Percentiles rank a stretch among this genome's conserved stretches.
Conservation (phyloP, 2,113 vertebrate genomes). For the Hyaena hyaena region DNA sequence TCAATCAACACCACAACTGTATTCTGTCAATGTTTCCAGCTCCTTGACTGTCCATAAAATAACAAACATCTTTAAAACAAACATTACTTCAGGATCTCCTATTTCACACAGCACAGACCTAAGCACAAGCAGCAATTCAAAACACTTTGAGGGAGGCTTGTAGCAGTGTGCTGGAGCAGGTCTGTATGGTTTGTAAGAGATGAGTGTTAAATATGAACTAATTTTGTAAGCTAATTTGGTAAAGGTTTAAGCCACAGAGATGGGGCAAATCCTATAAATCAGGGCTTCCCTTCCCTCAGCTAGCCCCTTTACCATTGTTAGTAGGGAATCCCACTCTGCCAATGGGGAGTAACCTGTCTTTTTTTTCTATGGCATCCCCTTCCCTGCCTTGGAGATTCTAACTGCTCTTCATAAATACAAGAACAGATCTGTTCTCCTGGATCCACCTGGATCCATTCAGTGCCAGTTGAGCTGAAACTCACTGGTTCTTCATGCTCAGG, state of each 20-base stretch:
- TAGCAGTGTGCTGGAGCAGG: neutral
- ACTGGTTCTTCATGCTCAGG: neutral
- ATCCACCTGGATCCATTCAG: neutral
- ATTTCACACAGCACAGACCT: neutral
- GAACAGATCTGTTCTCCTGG: neutral
- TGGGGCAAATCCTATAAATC: neutral
- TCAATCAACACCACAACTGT: neutral
- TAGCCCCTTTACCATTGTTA: neutral
- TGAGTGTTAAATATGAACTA: neutral
- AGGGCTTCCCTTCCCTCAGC: neutral
- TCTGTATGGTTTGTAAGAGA: neutral
- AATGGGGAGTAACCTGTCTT: neutral
- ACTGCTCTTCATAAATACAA: slow-evolving; percentile 24
- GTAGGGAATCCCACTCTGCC: neutral
- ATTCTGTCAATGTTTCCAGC: neutral
- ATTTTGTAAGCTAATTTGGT: neutral
- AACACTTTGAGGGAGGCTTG: neutral
- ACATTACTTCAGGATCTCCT: neutral
- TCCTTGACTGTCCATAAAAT: neutral
- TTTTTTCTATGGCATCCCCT: neutral
- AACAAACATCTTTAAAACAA: slow-evolving; percentile 20
- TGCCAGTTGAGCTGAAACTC: neutral
- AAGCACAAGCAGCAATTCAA: slow-evolving; percentile 29
- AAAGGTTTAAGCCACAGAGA: slow-evolving; percentile 36
- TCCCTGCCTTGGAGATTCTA: neutral